Evolutionary conservation across 1,140 invertebrate species (phyloP).

Genomic region (Probaryconus sp.): DNA sequence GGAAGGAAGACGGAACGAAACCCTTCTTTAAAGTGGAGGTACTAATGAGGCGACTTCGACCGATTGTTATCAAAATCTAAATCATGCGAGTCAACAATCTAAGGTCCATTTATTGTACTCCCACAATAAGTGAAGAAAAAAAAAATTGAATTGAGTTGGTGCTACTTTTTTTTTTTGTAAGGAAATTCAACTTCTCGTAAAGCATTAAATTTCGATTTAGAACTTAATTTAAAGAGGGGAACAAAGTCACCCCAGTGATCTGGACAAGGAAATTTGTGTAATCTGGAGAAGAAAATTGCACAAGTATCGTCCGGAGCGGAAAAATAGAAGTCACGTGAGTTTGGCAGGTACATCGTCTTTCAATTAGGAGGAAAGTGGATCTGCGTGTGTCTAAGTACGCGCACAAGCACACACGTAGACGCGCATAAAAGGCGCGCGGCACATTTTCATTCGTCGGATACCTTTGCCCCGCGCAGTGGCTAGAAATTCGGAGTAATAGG

Average conservation of each 20-base stretch:
- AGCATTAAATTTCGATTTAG: background rate
- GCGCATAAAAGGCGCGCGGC: conserved; percentile 29
- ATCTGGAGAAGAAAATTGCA: conserved; percentile 25
- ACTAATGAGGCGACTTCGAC: conserved; percentile 44
- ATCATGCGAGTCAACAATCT: conserved; percentile 47
- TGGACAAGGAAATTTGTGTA: background rate
- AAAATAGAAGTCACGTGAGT: conserved; percentile 28
- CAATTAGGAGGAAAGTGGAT: conserved; percentile 33
- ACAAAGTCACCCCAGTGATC: too few species aligned
- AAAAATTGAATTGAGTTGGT: conserved; percentile 45
- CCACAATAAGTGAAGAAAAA: conserved; percentile 15
- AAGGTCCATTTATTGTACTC: conserved; percentile 35
- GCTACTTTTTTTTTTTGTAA: too few species aligned
- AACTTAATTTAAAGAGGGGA: background rate
- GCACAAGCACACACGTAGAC: conserved; percentile 2
- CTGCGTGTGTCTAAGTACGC: conserved; percentile 12
- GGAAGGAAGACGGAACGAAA: conserved; percentile 34
- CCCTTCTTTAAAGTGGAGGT: conserved; percentile 58
- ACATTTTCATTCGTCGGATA: conserved; percentile 64
- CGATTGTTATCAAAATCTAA: conserved; percentile 46
- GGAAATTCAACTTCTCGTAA: too few species aligned
- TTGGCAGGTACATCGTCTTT: conserved; percentile 47
- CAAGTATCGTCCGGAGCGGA: conserved; percentile 4
- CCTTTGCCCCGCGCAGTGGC: conserved; percentile 61
- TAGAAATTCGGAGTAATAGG: conserved; percentile 76